A percentile compares a stretch with the other conserved stretches of the same genome.
Evolutionary conservation across 2,113 vertebrate species (phyloP).

Genomic region (Podarcis raffonei): DNA sequence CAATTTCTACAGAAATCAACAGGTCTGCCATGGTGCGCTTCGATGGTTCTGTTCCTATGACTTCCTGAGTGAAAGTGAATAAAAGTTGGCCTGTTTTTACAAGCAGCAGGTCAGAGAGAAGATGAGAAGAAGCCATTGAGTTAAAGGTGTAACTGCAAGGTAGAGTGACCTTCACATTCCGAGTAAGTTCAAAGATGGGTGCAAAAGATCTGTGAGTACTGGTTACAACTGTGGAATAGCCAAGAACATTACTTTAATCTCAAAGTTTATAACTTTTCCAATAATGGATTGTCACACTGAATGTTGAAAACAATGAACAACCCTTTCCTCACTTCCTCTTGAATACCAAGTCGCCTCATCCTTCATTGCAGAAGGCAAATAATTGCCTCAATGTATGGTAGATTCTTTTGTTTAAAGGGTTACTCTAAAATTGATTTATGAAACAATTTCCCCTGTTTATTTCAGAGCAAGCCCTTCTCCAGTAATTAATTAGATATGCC

Average conservation of each 20-base stretch:
- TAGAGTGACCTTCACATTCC: conserved; percentile 15
- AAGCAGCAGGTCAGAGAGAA: not conserved
- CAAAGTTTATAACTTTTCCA: conserved; percentile 58
- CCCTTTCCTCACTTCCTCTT: conserved; percentile 48
- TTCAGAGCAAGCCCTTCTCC: conserved; percentile 61
- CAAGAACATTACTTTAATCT: conserved; percentile 40
- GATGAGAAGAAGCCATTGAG: not conserved
- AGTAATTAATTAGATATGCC: conserved; percentile 63
- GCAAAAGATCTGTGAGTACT: not conserved
- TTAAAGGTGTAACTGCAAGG: not conserved
- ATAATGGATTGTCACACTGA: conserved; percentile 54
- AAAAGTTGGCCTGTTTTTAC: not conserved
- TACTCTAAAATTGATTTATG: conserved; percentile 69
- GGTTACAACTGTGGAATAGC: not conserved
- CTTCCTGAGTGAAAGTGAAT: not conserved
- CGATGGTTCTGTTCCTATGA: not conserved
- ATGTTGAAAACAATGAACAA: conserved; percentile 51
- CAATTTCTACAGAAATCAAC: not conserved
- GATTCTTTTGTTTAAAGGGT: conserved; percentile 67
- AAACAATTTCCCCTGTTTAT: conserved; percentile 69
- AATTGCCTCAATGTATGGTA: conserved; percentile 53
- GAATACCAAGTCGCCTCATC: conserved; percentile 56
- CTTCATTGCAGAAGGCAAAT: conserved; percentile 59
- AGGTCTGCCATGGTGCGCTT: not conserved
- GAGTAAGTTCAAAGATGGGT: conserved; percentile 23